These are phyloP conservation scores for Ameiurus melas DNA, from an alignment of 2,113 vertebrate genomes.

Conservation along the genomic window DNA sequence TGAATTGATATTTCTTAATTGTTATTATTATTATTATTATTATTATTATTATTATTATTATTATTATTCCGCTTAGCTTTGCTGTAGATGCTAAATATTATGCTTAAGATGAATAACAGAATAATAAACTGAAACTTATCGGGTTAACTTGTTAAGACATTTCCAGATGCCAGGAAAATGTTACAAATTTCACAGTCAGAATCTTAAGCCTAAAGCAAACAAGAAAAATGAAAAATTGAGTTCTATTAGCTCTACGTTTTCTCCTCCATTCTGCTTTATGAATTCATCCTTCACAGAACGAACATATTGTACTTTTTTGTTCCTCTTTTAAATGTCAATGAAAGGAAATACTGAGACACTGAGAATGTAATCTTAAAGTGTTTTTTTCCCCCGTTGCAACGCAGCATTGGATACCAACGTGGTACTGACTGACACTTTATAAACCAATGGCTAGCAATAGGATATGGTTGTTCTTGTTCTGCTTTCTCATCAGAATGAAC, in stretches of 20 bases:
- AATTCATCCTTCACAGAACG: not conserved
- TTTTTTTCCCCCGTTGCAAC: not conserved
- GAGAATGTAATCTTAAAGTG: not conserved
- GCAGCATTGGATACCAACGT: not conserved
- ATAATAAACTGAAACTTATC: not conserved
- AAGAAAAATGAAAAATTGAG: not conserved
- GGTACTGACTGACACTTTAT: not conserved
- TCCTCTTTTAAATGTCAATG: conserved; percentile 1
- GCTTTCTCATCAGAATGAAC: not conserved
- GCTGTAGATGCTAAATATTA: not conserved
- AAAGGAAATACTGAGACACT: not conserved
- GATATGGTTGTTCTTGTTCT: too few relatives aligned
- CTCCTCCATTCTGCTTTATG: not conserved
- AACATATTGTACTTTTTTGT: not conserved
- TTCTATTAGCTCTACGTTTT: not conserved
- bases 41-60: too few relatives aligned
- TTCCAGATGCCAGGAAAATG: not conserved
- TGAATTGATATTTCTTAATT: not conserved
- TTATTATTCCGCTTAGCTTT: not conserved
- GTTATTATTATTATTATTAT: too few relatives aligned
- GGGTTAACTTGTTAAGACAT: not conserved
- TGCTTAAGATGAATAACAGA: not conserved
- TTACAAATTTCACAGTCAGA: not conserved
- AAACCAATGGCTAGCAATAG: not conserved
- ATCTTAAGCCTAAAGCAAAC: not conserved